phyloP scores from a whole-genome alignment of 2,113 vertebrate species.

The Astur gentilis region DNA sequence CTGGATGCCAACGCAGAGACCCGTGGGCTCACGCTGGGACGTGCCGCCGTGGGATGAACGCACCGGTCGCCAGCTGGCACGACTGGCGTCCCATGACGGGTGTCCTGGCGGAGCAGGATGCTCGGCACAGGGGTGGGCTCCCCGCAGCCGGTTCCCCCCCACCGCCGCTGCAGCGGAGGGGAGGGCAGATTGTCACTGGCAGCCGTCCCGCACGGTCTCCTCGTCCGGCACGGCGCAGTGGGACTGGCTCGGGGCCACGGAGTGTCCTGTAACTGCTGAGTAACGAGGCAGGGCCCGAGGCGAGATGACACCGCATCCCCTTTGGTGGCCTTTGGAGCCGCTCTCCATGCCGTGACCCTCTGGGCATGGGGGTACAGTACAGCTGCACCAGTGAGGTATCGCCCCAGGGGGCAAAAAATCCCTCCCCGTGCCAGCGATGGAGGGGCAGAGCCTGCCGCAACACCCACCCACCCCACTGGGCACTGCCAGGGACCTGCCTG shows the following conservation, averaged over 20 bases:
- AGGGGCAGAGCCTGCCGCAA: background rate
- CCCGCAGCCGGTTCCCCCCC: background rate
- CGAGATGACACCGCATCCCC: background rate
- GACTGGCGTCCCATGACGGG: rapidly evolving
- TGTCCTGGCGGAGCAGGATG: background rate
- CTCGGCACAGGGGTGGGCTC: background rate
- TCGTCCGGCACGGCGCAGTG: background rate
- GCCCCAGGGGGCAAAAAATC: rapidly evolving
- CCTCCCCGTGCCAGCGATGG: background rate
- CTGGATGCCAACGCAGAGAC: background rate
- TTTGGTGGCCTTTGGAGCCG: rapidly evolving
- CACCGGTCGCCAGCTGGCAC: background rate
- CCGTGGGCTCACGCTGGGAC: background rate
- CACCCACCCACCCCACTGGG: background rate
- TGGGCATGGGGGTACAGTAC: rapidly evolving
- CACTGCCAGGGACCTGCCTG: background rate
- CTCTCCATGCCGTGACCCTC: rapidly evolving
- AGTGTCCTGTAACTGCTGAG: slow-evolving; percentile 29
- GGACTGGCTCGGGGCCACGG: background rate
- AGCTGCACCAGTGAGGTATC: background rate
- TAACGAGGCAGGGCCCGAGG: background rate
- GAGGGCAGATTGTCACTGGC: background rate
- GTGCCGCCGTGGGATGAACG: rapidly evolving
- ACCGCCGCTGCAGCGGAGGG: rapidly evolving
- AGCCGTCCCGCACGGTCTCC: background rate